phyloP scores from a whole-genome alignment of 2,888 invertebrate species.

The Phrixothrix hirtus region DNA sequence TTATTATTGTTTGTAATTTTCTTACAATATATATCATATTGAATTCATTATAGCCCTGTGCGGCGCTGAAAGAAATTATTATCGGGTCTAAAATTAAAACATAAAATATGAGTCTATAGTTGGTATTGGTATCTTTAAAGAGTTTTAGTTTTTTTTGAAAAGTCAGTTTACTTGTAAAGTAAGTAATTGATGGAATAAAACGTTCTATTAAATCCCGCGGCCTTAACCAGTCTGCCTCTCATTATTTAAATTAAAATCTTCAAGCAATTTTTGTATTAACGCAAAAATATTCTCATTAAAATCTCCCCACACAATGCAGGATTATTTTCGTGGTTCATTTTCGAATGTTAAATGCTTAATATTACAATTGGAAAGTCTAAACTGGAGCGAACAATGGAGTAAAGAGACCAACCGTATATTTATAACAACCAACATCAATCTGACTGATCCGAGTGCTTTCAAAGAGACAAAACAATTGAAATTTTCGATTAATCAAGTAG shows the following conservation, averaged over 20 bases:
- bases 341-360: conserved; percentile 14
- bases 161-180: too few species aligned
- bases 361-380: conserved; percentile 15
- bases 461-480: conserved; percentile 32
- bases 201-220: too few species aligned
- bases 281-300: conserved; percentile 22
- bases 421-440: conserved; percentile 25
- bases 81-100: too few species aligned
- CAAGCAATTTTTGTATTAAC: conserved; percentile 18
- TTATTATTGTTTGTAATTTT: too few species aligned
- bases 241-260: conserved; percentile 22
- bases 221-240: too few species aligned
- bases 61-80: too few species aligned
- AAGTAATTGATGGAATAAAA: too few species aligned
- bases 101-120: too few species aligned
- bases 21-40: too few species aligned
- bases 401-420: conserved; percentile 15
- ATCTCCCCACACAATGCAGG: conserved; percentile 11
- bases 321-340: conserved; percentile 6
- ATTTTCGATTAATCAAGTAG: conserved; percentile 34
- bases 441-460: conserved; percentile 25
- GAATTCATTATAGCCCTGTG: too few species aligned
- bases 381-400: conserved; percentile 16
- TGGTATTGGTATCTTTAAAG: too few species aligned
- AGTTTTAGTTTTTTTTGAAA: too few species aligned